Percentiles rank a stretch among this genome's conserved stretches.
phyloP scores from a whole-genome alignment of 2,797 vertebrate genomes.

The Garrulus glandarius region DNA sequence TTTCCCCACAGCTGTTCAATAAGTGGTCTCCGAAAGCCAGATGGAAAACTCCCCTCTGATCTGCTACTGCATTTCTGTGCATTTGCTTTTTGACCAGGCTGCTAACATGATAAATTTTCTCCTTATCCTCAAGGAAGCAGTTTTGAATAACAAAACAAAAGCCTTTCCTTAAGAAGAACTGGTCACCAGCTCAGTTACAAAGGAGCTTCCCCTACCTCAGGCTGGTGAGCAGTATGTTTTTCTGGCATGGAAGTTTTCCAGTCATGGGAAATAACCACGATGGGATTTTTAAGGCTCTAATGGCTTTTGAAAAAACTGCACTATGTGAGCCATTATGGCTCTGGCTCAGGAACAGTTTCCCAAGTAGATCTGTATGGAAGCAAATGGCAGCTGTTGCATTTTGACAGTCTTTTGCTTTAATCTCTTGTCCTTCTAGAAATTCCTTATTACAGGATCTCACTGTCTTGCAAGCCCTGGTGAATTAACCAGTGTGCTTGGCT shows the following conservation, averaged over 20 bases:
- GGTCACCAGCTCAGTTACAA: neutral
- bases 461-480: neutral
- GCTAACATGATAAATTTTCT: neutral
- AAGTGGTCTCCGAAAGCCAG: neutral
- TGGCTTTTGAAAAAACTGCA: constrained; percentile 8
- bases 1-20: neutral
- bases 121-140: neutral
- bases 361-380: neutral
- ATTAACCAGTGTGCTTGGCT: neutral
- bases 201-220: constrained; percentile 5
- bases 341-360: neutral
- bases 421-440: neutral
- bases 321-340: neutral
- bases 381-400: neutral
- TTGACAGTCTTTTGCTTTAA: neutral
- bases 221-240: neutral
- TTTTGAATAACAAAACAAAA: neutral
- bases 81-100: neutral
- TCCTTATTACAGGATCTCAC: neutral
- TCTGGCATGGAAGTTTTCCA: neutral
- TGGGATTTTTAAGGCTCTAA: constrained; percentile 7
- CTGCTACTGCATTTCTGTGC: neutral
- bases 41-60: neutral
- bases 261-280: neutral
- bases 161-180: neutral